A percentile compares a stretch with the other conserved stretches of the same genome.
Conservation (phyloP, 2,888 invertebrate species). For the Dasysyrphus tricinctus region DNA sequence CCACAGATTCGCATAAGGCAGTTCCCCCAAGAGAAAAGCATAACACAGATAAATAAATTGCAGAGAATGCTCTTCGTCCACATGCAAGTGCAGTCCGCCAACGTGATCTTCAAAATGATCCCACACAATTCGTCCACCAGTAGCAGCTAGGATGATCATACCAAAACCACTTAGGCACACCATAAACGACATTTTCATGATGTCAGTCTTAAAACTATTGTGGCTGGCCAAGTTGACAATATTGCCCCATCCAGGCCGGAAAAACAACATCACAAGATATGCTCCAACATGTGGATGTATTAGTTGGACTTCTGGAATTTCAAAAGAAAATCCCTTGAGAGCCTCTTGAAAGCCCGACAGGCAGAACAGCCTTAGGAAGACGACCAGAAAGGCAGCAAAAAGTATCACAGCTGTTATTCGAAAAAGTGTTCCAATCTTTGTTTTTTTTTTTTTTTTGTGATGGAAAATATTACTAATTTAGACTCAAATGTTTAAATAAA, state of each 20-base stretch:
- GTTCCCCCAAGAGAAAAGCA: conserved; percentile 79
- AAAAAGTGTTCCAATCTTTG: conserved; percentile 81
- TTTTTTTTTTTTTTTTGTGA: too few relatives aligned
- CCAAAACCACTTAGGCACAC: conserved; percentile 79
- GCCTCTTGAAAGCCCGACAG: conserved; percentile 77
- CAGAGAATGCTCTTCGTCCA: conserved; percentile 80
- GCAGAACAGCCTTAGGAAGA: conserved; percentile 78
- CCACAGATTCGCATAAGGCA: conserved; percentile 85
- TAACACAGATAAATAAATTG: conserved; percentile 80
- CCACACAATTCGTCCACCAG: conserved; percentile 80
- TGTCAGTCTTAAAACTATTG: conserved; percentile 90
- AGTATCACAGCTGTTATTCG: conserved; percentile 80
- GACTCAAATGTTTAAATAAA: conserved; percentile 33
- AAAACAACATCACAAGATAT: conserved; percentile 85
- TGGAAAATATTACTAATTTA: conserved; percentile 53
- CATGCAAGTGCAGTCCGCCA: conserved; percentile 78
- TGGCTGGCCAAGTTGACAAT: conserved; percentile 93
- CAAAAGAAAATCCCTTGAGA: conserved; percentile 75
- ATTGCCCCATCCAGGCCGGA: conserved; percentile 94
- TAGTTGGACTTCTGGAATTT: conserved; percentile 65
- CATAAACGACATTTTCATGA: conserved; percentile 83
- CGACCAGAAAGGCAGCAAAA: conserved; percentile 78
- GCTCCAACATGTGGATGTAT: conserved; percentile 60
- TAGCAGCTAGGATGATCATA: conserved; percentile 78
- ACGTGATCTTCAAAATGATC: conserved; percentile 82